phyloP scores from a whole-genome alignment of 2,113 vertebrate species.

The Cinclus cinclus region DNA sequence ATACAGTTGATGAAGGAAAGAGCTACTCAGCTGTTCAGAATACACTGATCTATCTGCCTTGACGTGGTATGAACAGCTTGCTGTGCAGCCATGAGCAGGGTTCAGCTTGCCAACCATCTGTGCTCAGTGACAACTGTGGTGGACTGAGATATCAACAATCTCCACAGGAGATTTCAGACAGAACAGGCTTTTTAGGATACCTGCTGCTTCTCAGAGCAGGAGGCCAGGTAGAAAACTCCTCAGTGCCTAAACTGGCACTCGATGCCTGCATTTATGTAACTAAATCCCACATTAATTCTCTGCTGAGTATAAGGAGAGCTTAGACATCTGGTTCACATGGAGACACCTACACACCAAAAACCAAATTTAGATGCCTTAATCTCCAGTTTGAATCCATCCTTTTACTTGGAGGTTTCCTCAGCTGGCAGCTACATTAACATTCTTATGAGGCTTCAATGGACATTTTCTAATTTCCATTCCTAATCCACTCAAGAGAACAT shows the following conservation, averaged over 20 bases:
- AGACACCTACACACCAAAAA: slow-evolving; percentile 45
- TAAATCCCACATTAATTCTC: slow-evolving; percentile 5
- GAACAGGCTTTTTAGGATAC: neutral
- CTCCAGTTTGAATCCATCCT: neutral
- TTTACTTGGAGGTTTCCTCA: slow-evolving; percentile 25
- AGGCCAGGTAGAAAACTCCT: neutral
- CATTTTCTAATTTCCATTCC: neutral
- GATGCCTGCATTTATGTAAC: slow-evolving; percentile 1
- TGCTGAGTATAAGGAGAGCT: neutral
- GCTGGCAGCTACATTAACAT: slow-evolving; percentile 28
- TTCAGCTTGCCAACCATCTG: neutral
- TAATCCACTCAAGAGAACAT: neutral
- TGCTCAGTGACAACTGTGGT: neutral
- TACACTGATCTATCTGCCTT: neutral
- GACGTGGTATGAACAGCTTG: neutral
- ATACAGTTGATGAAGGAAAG: neutral
- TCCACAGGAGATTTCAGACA: neutral
- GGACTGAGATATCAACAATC: neutral
- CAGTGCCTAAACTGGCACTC: neutral
- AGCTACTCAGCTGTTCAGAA: neutral
- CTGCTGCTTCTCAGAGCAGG: neutral
- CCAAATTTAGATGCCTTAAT: slow-evolving; percentile 46
- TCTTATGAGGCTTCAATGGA: neutral
- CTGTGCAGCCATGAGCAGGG: neutral
- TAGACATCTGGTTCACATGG: slow-evolving; percentile 54